Base-by-base conservation (phyloP, 2,113 vertebrate genomes). In the Hydrolagus affinis region DNA sequence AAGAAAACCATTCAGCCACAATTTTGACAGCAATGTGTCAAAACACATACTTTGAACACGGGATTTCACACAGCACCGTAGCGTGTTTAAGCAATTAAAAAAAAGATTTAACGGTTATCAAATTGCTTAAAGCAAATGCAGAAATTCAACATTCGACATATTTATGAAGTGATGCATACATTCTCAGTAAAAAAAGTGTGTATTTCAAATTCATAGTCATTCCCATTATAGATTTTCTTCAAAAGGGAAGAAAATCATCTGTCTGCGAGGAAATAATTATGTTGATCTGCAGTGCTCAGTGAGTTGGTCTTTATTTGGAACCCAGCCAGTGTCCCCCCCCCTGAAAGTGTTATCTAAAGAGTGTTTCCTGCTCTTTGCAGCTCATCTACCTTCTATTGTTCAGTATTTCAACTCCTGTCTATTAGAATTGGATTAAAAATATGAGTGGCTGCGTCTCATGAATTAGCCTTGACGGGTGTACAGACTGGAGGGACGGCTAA, bases 401-500 rank as follows among this genome's bases (percentile, higher is more conserved):
- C 60, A 83, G 17, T 28, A 32, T 83, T 32, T 32, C 32, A 28
- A 17, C 66, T 11, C 25, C 78, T 83, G 78, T 83, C 78, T 19
- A 28, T 66, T 83, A 28, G 17, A 68, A 60, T 83, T 83, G 19
- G 64, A 62, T 77, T 77, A 76, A 66, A 72, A 86, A 86, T 57
- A 86, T 28, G 72, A 86, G 57, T 68, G 71, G 72, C 21, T 11
- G 11, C 10, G 12, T 44, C 66, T 62, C 15, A n/a, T 23, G 32
- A 86, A 86, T 86, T 77, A 68, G 30, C 73, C 32, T 17, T 68
- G 85, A 86, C 85, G 76, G 85, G 23, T 69, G 85, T 59, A 87
- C 85, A 77, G 57, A 78, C 85, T 85, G 70, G 60, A 69, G 11
- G 15, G 25, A 70, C 1, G 66, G 30, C 94, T 93, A 88, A 98